Base-by-base conservation (phyloP, 2,113 vertebrate species). In the Burhinus bistriatus region DNA sequence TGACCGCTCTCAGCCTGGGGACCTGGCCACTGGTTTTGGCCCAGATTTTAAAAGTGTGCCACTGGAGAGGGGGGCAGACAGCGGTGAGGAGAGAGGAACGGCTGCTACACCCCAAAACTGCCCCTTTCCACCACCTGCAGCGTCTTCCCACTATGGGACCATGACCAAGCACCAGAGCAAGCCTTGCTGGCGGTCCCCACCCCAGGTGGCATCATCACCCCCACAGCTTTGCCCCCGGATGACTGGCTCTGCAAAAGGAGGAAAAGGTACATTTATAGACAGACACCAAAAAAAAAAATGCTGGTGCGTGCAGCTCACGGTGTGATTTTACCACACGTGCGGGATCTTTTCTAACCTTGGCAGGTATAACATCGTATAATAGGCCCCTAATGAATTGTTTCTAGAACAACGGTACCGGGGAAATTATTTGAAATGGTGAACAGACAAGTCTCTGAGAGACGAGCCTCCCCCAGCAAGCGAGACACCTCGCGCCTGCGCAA, bases 371-470 rank as follows among this genome's bases (percentile, higher is more conserved):
- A 57, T 12, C 62, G 70, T 87, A 64, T 96, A 97, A 96, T 93
- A 76, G 91, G 93, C 87, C 95, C 93, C 96, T 96, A 94, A 96
- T 95, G 93, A 95, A 90, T 95, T 96, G 92, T 94, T 96, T 96
- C 95, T 85, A 96, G 95, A 95, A 93, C 93, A 93, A 87, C 10
- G 62, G 86, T 93, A 61, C 14, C 2, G 5, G 58, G 75, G 82
- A 91, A 94, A 88, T 87, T 14, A 85, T 96, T 90, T 96, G 93
- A 95, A 94, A 78, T 21, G 62, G 95, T 76, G 90, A 96, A 71
- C 84, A 94, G 95, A 61, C 89, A 95, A 78, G 75, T 68, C 87
- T 93, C 84, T 85, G 75, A 23, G 82, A 96, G 93, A 89, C 8
- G 0, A 90, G 27, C 73, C 90, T 83, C 75, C 87, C 91, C 82